Conservation (phyloP, 2,113 vertebrate genomes). For the Ptyas mucosa region DNA sequence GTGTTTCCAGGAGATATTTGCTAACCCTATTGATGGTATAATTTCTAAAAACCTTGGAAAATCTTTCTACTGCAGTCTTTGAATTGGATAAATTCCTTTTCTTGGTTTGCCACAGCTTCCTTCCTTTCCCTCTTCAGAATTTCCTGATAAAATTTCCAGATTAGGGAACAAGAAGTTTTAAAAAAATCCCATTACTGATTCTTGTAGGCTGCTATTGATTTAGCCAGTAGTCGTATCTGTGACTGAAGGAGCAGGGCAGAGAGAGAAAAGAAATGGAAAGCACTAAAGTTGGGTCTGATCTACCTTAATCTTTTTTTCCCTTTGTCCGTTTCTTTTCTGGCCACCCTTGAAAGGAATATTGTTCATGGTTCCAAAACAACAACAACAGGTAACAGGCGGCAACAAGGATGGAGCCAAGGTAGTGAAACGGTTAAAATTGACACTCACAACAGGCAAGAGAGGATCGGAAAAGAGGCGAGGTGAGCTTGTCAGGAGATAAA, state of each 20-base stretch:
- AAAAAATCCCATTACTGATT: conserved; percentile 66
- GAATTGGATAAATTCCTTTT: neutral
- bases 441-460: neutral
- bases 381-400: neutral
- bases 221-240: conserved; percentile 64
- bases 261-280: conserved; percentile 54
- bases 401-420: neutral
- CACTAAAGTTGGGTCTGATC: conserved; percentile 50
- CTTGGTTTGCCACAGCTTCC: conserved; percentile 1
- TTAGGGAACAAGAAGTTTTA: conserved; percentile 58
- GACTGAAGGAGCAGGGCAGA: conserved; percentile 39
- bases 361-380: neutral
- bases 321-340: neutral
- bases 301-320: neutral
- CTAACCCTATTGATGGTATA: neutral
- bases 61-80: neutral
- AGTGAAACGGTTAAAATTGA: conserved; percentile 34
- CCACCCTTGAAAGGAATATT: conserved; percentile 35
- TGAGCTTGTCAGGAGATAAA: neutral
- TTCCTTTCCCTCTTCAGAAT: conserved; percentile 14
- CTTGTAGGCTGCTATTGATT: conserved; percentile 59
- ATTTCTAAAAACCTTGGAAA: neutral
- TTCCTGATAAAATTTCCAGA: conserved; percentile 70
- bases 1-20: neutral
- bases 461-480: neutral